A percentile compares a stretch with the other conserved stretches of the same genome.
phyloP scores from a whole-genome alignment of 2,797 vertebrate genomes.

The Rousettus madagascariensis region DNA sequence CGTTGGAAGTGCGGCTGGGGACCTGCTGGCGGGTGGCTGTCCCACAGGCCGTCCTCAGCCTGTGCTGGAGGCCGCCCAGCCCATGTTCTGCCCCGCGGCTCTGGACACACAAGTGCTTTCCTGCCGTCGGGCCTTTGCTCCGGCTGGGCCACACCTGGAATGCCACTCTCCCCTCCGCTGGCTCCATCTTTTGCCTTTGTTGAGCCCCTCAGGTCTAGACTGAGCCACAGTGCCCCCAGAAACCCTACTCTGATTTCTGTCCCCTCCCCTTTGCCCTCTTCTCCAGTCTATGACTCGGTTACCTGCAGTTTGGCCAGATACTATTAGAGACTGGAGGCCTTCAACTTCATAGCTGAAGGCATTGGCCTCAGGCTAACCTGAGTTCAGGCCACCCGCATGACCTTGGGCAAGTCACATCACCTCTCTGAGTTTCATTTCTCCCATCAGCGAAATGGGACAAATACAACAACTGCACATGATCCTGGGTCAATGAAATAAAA shows the following conservation, averaged over 20 bases:
- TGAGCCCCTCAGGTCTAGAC: not conserved
- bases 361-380: not conserved
- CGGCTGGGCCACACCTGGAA: too few relatives aligned
- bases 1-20: constrained; percentile 58
- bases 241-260: not conserved
- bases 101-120: not conserved
- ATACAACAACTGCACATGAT: not conserved
- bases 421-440: not conserved
- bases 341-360: not conserved
- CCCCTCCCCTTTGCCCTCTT: not conserved
- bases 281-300: not conserved
- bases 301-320: not conserved
- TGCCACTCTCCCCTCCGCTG: rapidly evolving
- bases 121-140: not conserved
- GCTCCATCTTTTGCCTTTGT: not conserved
- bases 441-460: not conserved
- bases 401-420: not conserved
- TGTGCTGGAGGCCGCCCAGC: not conserved
- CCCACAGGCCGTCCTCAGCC: not conserved
- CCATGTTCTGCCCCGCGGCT: rapidly evolving
- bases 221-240: not conserved
- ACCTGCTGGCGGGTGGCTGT: constrained; percentile 60
- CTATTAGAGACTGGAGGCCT: not conserved
- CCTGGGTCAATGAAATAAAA: not conserved
- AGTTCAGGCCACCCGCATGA: not conserved